These are phyloP conservation scores for Cecropterus lyciades DNA, from an alignment of 1,140 invertebrate species.

Conservation along the genomic window DNA sequence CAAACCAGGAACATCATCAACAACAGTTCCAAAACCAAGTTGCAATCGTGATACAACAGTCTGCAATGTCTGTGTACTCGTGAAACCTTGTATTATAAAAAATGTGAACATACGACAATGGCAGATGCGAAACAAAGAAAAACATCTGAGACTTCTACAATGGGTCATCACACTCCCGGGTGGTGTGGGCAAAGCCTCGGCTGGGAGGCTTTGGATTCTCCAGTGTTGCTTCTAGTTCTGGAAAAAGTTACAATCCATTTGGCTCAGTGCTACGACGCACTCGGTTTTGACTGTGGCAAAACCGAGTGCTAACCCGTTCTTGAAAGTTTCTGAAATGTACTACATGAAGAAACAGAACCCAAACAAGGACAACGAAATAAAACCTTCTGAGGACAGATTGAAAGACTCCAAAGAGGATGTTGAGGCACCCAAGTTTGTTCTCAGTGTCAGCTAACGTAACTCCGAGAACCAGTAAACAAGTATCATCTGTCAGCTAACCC, in stretches of 20 bases:
- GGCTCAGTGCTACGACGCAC: constrained; percentile 74
- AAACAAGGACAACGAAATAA: constrained; percentile 48
- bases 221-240: constrained; percentile 66
- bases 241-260: constrained; percentile 68
- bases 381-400: constrained; percentile 52
- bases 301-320: constrained; percentile 69
- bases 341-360: constrained; percentile 26
- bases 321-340: constrained; percentile 55
- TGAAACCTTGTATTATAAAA: too few relatives aligned
- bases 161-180: constrained; percentile 68
- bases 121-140: constrained; percentile 79
- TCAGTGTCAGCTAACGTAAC: constrained; percentile 67
- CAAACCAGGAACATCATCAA: too few relatives aligned
- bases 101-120: constrained; percentile 53
- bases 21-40: too few relatives aligned
- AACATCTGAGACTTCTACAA: constrained; percentile 70
- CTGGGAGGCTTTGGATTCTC: constrained; percentile 73
- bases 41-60: too few relatives aligned
- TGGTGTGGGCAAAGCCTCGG: constrained; percentile 73
- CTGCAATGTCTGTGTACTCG: too few relatives aligned
- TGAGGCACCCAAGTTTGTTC: constrained; percentile 77
- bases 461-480: constrained; percentile 64
- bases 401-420: constrained; percentile 58
- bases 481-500: constrained; percentile 57
- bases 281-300: too few relatives aligned